Base-by-base conservation (phyloP, 30 jellyfish, hydroid and myxozoan species). In the Catostylus mosaicus region DNA sequence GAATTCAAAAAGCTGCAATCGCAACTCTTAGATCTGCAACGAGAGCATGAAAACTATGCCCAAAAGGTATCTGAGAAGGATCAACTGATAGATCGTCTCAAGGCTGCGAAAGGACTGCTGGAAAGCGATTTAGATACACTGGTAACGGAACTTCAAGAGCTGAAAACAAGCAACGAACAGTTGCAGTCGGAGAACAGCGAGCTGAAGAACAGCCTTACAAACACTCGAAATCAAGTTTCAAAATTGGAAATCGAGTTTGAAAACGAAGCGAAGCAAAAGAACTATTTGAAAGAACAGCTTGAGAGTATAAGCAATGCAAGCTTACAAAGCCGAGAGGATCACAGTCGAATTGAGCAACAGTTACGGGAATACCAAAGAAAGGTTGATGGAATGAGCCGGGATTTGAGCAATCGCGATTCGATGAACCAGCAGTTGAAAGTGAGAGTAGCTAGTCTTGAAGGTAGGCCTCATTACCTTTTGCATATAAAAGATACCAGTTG, bases 41-140 rank as follows among this genome's bases (percentile, higher is more conserved):
- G 98, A 54, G 94, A 88, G 51, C 98, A 93, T 57, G 98, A 93
- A 37, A 80, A 78, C 16, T 93, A 81, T 73, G 88, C 97, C 34
- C 95, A 90, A 60, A 93, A 82, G 61, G 88, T 82, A 20, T 48
- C 91, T 37, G 97, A 84, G 86, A 93, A 93, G 57, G 97, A 87
- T 83, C 90, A 79, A 34, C 54, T 82, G 65, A 93, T 93, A 60
- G 94, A 59, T 36, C 80, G 94, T 36, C 84, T 93, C 85, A 93
- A 93, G 50, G 88, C 90, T 61, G 82, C 96, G 65, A 93, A 93
- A 60, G 80, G 59, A 31, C 45, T 74, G 57, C 73, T 93, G 50
- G 96, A 88, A 65, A 77, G 66, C 45, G 97, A 87, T 34, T 68
- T 93, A 65, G 98, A 93, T 23, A 69, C 59, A 19, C 78, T 93